Evolutionary conservation across 2,888 invertebrate genomes (phyloP).

Genomic region (Polydrusus cervinus): DNA sequence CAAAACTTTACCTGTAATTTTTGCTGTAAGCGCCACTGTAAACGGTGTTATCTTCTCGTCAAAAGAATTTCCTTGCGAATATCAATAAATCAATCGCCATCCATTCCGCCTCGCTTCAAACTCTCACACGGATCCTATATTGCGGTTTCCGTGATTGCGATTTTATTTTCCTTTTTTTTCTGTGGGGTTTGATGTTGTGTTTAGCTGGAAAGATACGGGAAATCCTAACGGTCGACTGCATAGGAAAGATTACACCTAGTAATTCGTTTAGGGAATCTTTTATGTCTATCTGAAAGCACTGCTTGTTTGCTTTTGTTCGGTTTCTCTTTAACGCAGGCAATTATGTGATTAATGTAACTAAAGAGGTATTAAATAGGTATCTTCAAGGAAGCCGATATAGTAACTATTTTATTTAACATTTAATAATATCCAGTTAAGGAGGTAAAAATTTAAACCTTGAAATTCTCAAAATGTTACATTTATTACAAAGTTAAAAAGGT

Average conservation of each 20-base stretch:
- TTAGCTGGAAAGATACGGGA: constrained; percentile 14
- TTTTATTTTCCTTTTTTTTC: constrained; percentile 5
- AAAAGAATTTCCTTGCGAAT: constrained; percentile 12
- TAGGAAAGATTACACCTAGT: constrained; percentile 11
- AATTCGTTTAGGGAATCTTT: constrained; percentile 16
- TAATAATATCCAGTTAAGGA: too few relatives aligned
- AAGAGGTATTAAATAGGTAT: not conserved
- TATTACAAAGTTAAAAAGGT: too few relatives aligned
- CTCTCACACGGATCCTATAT: constrained; percentile 15
- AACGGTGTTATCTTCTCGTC: not conserved
- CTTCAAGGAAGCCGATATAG: too few relatives aligned
- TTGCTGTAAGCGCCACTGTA: too few relatives aligned
- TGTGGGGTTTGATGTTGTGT: constrained; percentile 1
- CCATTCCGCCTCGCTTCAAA: constrained; percentile 1
- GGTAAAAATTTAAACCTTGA: too few relatives aligned
- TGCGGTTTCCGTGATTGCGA: constrained; percentile 17
- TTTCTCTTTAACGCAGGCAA: not conserved
- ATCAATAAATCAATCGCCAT: constrained; percentile 14
- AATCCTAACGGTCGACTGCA: constrained; percentile 16
- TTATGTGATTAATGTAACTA: constrained; percentile 5
- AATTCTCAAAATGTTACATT: too few relatives aligned
- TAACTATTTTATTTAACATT: too few relatives aligned
- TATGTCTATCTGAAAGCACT: constrained; percentile 1
- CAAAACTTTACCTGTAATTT: too few relatives aligned
- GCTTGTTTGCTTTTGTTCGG: not conserved